Base-by-base conservation (phyloP, 2,888 invertebrate genomes). In the Drosophila birchii region DNA sequence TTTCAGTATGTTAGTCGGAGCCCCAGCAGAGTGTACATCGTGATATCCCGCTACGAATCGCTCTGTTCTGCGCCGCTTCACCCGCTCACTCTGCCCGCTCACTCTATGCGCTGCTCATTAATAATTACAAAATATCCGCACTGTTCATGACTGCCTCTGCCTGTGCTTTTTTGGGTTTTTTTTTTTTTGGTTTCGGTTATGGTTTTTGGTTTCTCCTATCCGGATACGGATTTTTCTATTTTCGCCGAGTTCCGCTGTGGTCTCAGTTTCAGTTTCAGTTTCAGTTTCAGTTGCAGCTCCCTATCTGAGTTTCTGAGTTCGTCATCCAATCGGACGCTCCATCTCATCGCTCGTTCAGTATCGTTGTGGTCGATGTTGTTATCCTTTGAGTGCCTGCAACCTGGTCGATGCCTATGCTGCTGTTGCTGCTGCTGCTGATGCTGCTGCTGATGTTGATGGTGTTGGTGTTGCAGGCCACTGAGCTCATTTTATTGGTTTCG, bases 301-400 rank as follows among this genome's bases (percentile, higher is more conserved):
- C 66, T 54, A 36, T 56, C 55, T 71, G 43, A 45, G 36, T 47
- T 49, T 51, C 47, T 57, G 63, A 62, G 63, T 71, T 76, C 63
- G 77, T 79, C 78, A 85, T 74, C 70, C 80, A 81, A 87, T 60
- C 75, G 73, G 80, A 75, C 68, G 66, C 71, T 81, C 82, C 82
- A 81, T 86, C 61, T 73, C 79, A 86, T 78, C 66, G 67, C 70
- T 56, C 45, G 53, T 59, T 59, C 59, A 60, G 63, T 76, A 55
- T 63, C 44, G 56, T 63, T 64, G 71, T 49, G 39, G 23, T 49
- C 68, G 75, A 41, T 61, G 55, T 62, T 64, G 16, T 56, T 69
- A 49, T 71, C 68, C 77, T 66, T 72, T 78, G 78, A 71, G 62
- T 77, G 67, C 70, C 76, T 75, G 61, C 79, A 69, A 63, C 60